phyloP scores from a whole-genome alignment of 2,888 invertebrate species.

The Orthosia cruda region DNA sequence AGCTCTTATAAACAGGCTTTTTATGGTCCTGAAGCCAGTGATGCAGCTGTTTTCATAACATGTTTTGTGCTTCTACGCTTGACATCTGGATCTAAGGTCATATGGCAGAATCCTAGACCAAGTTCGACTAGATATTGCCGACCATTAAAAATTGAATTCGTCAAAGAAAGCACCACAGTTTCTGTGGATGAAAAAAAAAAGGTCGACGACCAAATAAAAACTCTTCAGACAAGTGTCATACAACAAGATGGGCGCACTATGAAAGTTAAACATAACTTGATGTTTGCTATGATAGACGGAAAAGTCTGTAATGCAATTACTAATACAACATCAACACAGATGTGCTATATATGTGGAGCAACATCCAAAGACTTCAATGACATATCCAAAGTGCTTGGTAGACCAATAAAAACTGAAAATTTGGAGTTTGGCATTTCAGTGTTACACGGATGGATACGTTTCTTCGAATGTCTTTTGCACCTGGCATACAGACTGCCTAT shows the following conservation, averaged over 20 bases:
- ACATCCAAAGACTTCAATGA: too few relatives aligned
- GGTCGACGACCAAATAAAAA: too few relatives aligned
- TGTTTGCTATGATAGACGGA: not conserved
- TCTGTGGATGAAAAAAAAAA: too few relatives aligned
- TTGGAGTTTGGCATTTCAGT: too few relatives aligned
- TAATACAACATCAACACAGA: not conserved
- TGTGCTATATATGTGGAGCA: too few relatives aligned
- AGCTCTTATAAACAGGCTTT: constrained; percentile 7
- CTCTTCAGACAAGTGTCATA: not conserved
- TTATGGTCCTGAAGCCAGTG: not conserved
- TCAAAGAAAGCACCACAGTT: not conserved
- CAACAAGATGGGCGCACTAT: not conserved
- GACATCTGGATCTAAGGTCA: not conserved
- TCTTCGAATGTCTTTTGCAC: too few relatives aligned
- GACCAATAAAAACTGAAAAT: too few relatives aligned
- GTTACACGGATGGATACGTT: too few relatives aligned
- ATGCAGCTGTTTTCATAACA: not conserved
- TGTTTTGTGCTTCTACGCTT: not conserved
- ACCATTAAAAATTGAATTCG: not conserved
- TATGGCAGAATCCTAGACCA: not conserved
- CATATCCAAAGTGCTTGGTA: too few relatives aligned
- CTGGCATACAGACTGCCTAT: too few relatives aligned
- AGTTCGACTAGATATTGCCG: not conserved
- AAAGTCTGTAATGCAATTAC: constrained; percentile 5
- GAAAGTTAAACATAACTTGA: not conserved